Percentiles rank a stretch among this genome's conserved stretches.
These are phyloP conservation scores for Volucella inflata DNA, from an alignment of 2,888 invertebrate genomes.

Conservation along the genomic window DNA sequence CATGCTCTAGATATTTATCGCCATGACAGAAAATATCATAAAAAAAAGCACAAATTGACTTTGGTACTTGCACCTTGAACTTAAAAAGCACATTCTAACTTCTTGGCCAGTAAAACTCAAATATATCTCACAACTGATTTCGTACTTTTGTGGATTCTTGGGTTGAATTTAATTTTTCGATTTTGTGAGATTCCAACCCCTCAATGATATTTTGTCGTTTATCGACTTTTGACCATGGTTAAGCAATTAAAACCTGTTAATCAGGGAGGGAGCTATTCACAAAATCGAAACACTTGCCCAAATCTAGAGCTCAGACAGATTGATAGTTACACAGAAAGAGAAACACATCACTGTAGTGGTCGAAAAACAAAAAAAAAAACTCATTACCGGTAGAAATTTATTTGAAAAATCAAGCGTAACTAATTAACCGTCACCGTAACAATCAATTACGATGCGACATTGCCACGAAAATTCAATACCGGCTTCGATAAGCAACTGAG, in stretches of 20 bases:
- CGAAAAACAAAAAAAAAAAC: neutral
- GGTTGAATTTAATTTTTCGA: slow-evolving; percentile 9
- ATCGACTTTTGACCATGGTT: slow-evolving; percentile 25
- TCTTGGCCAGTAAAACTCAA: slow-evolving; percentile 22
- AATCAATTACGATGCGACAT: slow-evolving; percentile 52
- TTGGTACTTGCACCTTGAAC: slow-evolving; percentile 32
- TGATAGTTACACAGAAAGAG: slow-evolving; percentile 9
- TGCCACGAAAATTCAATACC: slow-evolving; percentile 39
- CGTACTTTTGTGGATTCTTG: neutral
- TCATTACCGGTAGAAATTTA: slow-evolving; percentile 13
- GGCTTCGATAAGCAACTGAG: slow-evolving; percentile 19
- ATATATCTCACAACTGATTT: slow-evolving; percentile 10
- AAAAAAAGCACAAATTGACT: neutral
- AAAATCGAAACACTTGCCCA: slow-evolving; percentile 30
- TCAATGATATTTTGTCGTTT: neutral
- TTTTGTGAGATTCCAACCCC: slow-evolving; percentile 15
- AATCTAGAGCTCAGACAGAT: slow-evolving; percentile 4
- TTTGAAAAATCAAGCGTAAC: slow-evolving; percentile 48
- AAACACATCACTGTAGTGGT: neutral
- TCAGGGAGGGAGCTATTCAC: slow-evolving; percentile 15
- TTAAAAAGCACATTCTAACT: slow-evolving; percentile 12
- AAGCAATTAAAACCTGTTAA: slow-evolving; percentile 19
- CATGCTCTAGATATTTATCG: slow-evolving; percentile 28
- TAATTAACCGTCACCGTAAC: slow-evolving; percentile 66
- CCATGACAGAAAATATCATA: neutral